phyloP scores from a whole-genome alignment of 2,113 vertebrate genomes.

The Chauna torquata region DNA sequence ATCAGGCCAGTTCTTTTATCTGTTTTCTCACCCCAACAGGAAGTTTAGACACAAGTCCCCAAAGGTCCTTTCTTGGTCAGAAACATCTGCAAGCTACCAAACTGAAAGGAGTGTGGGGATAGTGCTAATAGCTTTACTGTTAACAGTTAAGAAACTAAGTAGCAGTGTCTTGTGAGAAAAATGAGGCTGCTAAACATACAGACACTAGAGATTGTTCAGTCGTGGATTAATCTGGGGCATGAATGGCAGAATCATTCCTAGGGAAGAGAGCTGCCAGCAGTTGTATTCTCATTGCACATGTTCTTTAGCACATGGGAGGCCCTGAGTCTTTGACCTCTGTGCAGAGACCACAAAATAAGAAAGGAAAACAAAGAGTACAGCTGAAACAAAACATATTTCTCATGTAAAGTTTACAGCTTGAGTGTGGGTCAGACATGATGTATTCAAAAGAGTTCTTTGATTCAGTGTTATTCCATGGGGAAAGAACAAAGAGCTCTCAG shows the following conservation, averaged over 20 bases:
- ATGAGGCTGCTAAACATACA: not conserved
- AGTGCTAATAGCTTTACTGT: not conserved
- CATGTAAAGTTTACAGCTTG: not conserved
- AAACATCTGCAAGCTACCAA: not conserved
- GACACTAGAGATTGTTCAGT: not conserved
- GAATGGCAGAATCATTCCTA: not conserved
- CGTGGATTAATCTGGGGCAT: not conserved
- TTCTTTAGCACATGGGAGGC: not conserved
- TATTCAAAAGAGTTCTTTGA: not conserved
- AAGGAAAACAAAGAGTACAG: not conserved
- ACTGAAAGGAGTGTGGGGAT: not conserved
- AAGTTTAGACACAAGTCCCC: conserved; percentile 8
- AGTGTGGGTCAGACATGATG: not conserved
- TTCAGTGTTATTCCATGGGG: not conserved
- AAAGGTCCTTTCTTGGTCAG: conserved; percentile 38
- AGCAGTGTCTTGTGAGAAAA: not conserved
- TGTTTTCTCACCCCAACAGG: conserved; percentile 27
- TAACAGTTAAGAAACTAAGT: not conserved
- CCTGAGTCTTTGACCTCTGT: not conserved
- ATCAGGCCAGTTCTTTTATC: conserved; percentile 48
- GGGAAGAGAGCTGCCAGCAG: not conserved
- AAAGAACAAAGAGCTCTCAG: not conserved
- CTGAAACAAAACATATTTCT: not conserved
- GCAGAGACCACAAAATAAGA: not conserved
- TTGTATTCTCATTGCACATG: not conserved